Conservation (phyloP, 2,888 invertebrate genomes). For the Podabrus alpinus region DNA sequence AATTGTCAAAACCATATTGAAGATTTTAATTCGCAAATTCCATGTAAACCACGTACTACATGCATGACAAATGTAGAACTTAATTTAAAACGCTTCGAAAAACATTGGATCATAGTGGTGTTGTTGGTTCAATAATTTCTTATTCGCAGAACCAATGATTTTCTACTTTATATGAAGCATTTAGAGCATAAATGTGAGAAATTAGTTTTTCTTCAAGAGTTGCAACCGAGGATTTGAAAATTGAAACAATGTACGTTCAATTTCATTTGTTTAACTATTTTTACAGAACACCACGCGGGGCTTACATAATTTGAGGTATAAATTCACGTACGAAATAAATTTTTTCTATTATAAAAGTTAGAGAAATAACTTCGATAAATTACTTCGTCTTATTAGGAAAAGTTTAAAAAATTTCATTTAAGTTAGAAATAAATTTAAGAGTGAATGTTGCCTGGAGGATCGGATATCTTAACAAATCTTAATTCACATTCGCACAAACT, state of each 20-base stretch:
- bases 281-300: not conserved
- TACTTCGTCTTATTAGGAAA: slow-evolving; percentile 20
- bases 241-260: not conserved
- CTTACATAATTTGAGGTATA: not conserved
- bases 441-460: slow-evolving; percentile 17
- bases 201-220: slow-evolving; percentile 16
- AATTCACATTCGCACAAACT: slow-evolving; percentile 37
- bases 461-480: slow-evolving; percentile 35
- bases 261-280: not conserved
- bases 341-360: slow-evolving; percentile 6
- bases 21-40: slow-evolving; percentile 5
- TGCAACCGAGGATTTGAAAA: not conserved
- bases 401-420: slow-evolving; percentile 22
- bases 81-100: slow-evolving; percentile 19
- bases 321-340: slow-evolving; percentile 3
- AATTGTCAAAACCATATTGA: slow-evolving; percentile 4
- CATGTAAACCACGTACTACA: slow-evolving; percentile 22
- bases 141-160: slow-evolving; percentile 21
- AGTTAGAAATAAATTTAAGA: slow-evolving; percentile 17
- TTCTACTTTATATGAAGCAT: slow-evolving; percentile 17
- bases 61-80: slow-evolving; percentile 21
- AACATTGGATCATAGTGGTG: slow-evolving; percentile 8
- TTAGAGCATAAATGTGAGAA: slow-evolving; percentile 23
- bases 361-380: slow-evolving; percentile 10
- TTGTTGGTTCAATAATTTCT: slow-evolving; percentile 17